A percentile compares a stretch with the other conserved stretches of the same genome.
phyloP scores from a whole-genome alignment of 2,888 invertebrate genomes.

The Clostera curtula region DNA sequence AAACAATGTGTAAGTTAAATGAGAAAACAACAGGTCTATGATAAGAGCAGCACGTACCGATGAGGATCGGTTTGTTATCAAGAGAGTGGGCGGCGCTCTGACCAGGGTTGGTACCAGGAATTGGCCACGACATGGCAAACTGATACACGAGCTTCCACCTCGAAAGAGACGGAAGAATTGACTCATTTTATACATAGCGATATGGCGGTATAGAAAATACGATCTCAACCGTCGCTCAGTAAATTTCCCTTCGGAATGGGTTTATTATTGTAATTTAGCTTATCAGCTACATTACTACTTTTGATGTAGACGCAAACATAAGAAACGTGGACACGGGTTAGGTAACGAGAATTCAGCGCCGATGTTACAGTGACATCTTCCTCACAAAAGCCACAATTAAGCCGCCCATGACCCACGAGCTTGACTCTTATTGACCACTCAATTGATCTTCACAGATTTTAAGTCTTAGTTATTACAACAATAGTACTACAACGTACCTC shows the following conservation, averaged over 20 bases:
- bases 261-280: conserved; percentile 47
- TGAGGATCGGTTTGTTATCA: conserved; percentile 50
- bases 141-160: conserved; percentile 9
- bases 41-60: conserved; percentile 48
- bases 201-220: conserved; percentile 15
- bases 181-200: conserved; percentile 6
- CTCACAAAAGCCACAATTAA: conserved; percentile 46
- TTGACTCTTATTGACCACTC: conserved; percentile 57
- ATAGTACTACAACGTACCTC: no score
- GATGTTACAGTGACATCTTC: conserved; percentile 26
- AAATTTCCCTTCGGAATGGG: conserved; percentile 45
- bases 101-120: conserved; percentile 31
- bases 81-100: conserved; percentile 49
- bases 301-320: conserved; percentile 29
- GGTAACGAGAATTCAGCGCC: conserved; percentile 13
- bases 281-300: conserved; percentile 41
- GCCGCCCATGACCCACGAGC: conserved; percentile 56
- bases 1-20: conserved; percentile 53
- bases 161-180: conserved; percentile 7
- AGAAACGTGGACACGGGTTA: conserved; percentile 25
- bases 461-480: conserved; percentile 27
- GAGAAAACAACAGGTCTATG: conserved; percentile 60
- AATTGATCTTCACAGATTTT: conserved; percentile 61
- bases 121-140: conserved; percentile 15
- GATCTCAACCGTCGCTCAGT: conserved; percentile 29